Conservation (phyloP, 2,888 invertebrate species). For the Gasteruption jaculator region DNA sequence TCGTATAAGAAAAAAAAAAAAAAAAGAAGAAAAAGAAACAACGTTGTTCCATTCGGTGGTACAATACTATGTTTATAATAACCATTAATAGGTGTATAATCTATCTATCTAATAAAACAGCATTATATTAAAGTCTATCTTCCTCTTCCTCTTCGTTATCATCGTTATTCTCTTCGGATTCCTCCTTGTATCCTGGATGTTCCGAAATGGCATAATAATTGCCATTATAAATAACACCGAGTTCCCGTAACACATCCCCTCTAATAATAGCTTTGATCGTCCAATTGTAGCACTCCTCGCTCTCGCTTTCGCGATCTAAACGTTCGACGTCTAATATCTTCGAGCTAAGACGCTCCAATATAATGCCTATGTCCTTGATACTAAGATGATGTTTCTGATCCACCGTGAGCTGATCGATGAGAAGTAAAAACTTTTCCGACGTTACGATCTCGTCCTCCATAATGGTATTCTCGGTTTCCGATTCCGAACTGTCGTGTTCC, state of each 20-base stretch:
- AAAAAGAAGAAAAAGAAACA: background rate
- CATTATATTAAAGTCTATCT: slow-evolving; percentile 54
- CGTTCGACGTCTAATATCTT: slow-evolving; percentile 92
- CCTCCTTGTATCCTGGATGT: slow-evolving; percentile 90
- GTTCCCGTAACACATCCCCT: slow-evolving; percentile 84
- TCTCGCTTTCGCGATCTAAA: slow-evolving; percentile 85
- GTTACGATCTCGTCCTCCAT: slow-evolving; percentile 88
- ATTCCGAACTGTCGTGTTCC: slow-evolving; percentile 85
- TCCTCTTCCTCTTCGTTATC: slow-evolving; percentile 82
- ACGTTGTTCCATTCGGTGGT: slow-evolving; percentile 10
- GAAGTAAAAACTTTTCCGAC: slow-evolving; percentile 86
- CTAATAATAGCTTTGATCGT: slow-evolving; percentile 93
- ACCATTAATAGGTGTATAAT: slow-evolving; percentile 43
- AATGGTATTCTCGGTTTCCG: slow-evolving; percentile 89
- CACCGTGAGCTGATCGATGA: slow-evolving; percentile 88
- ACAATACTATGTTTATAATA: slow-evolving; percentile 39
- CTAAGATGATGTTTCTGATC: slow-evolving; percentile 89
- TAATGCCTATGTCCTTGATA: slow-evolving; percentile 93
- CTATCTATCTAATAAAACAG: slow-evolving; percentile 39
- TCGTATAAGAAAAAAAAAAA: slow-evolving; percentile 10
- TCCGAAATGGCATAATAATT: slow-evolving; percentile 94
- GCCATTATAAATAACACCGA: slow-evolving; percentile 91
- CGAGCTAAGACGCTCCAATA: slow-evolving; percentile 85
- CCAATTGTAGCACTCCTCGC: slow-evolving; percentile 94
- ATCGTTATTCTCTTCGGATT: slow-evolving; percentile 79